Percentiles rank a stretch among this genome's conserved stretches.
phyloP scores from a whole-genome alignment of 2,113 vertebrate species.

The Potamarius usumacintae region DNA sequence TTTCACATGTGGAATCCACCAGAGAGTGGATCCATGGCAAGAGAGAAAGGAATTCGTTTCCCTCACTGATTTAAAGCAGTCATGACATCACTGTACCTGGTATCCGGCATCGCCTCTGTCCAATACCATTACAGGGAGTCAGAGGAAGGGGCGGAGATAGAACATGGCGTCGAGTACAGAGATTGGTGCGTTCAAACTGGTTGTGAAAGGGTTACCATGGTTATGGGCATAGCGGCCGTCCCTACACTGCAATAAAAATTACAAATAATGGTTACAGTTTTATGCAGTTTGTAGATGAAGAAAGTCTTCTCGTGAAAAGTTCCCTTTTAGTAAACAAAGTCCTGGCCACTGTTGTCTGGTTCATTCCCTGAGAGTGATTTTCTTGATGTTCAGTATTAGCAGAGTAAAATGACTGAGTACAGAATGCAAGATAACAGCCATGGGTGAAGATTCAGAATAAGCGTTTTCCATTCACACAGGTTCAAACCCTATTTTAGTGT shows the following conservation, averaged over 20 bases:
- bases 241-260: not conserved
- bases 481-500: not conserved
- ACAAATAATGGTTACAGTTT: not conserved
- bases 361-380: not conserved
- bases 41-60: too few relatives aligned
- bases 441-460: not conserved
- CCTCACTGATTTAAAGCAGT: too few relatives aligned
- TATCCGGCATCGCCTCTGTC: too few relatives aligned
- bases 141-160: too few relatives aligned
- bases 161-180: too few relatives aligned
- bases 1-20: too few relatives aligned
- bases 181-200: too few relatives aligned
- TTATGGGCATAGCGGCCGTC: too few relatives aligned
- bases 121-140: too few relatives aligned
- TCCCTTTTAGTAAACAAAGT: not conserved
- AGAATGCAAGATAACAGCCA: not conserved
- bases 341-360: not conserved
- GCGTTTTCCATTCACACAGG: conserved; percentile 4
- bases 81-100: too few relatives aligned
- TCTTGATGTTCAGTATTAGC: not conserved
- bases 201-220: too few relatives aligned
- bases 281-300: not conserved
- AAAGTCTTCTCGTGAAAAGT: not conserved
- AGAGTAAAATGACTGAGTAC: not conserved
- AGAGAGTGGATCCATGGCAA: too few relatives aligned